These are phyloP conservation scores for Trachymyrmex cornetzi DNA, from an alignment of 1,140 invertebrate species.

Conservation along the genomic window DNA sequence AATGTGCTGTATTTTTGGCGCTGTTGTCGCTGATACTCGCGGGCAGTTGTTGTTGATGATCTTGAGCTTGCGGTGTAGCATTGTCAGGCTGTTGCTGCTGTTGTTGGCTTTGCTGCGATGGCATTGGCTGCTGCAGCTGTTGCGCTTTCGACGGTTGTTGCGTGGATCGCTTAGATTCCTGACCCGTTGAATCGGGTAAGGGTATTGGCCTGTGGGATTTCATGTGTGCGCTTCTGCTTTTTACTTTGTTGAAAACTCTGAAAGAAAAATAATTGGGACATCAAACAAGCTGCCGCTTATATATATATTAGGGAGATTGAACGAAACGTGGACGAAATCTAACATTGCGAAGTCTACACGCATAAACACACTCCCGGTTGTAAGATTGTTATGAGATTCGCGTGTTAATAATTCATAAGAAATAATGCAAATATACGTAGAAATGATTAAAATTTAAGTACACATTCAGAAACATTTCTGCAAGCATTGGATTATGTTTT, in stretches of 20 bases:
- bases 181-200: conserved; percentile 85
- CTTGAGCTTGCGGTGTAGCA: conserved; percentile 67
- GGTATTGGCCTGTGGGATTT: conserved; percentile 95
- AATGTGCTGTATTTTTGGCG: conserved; percentile 78
- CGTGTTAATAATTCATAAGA: background rate
- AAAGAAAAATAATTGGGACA: conserved; percentile 85
- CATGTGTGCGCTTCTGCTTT: conserved; percentile 99
- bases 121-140: conserved; percentile 65
- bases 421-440: conserved; percentile 9
- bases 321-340: background rate
- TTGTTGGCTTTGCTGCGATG: conserved; percentile 41
- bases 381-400: conserved; percentile 2
- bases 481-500: conserved; percentile 36
- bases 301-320: background rate
- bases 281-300: conserved; percentile 11
- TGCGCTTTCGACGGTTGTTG: conserved; percentile 79
- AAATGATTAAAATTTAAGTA: conserved; percentile 30
- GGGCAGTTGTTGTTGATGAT: conserved; percentile 79
- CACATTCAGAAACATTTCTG: conserved; percentile 24
- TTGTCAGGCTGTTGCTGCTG: conserved; percentile 69
- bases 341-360: conserved; percentile 1
- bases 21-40: conserved; percentile 74
- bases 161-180: conserved; percentile 84
- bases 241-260: conserved; percentile 99
- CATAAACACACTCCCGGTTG: conserved; percentile 3